Percentiles rank a stretch among this genome's conserved stretches.
phyloP scores from a whole-genome alignment of 2,888 invertebrate species.

The Gnatocerus cornutus region DNA sequence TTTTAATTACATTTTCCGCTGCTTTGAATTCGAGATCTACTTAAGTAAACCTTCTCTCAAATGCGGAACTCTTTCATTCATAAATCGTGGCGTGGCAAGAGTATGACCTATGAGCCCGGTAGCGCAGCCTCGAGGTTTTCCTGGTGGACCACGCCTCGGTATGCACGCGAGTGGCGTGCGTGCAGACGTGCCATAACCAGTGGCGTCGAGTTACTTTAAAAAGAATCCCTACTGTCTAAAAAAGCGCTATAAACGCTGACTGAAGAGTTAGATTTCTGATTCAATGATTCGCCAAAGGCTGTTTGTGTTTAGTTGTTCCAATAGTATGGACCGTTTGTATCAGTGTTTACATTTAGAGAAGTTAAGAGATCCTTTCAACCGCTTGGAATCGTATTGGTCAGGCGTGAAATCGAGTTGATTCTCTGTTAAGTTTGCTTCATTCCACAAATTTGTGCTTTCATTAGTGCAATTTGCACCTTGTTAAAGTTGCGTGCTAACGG shows the following conservation, averaged over 20 bases:
- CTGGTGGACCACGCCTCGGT: conserved; percentile 61
- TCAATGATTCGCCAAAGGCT: background rate
- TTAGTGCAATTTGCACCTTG: conserved; percentile 1
- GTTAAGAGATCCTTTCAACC: conserved; percentile 10
- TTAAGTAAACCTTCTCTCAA: conserved; percentile 4
- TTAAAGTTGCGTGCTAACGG: background rate
- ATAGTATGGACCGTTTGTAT: conserved; percentile 4
- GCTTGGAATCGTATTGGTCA: conserved; percentile 11
- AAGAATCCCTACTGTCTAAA: background rate
- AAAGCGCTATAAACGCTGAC: background rate
- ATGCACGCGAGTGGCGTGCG: conserved; percentile 55
- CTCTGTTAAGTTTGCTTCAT: background rate
- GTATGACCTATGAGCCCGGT: conserved; percentile 62
- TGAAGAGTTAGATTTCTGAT: conserved; percentile 1
- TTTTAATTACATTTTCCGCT: background rate
- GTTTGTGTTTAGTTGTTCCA: conserved; percentile 3
- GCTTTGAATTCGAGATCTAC: background rate
- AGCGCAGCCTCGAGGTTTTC: conserved; percentile 53
- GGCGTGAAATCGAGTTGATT: conserved; percentile 14
- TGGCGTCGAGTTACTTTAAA: background rate
- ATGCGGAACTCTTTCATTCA: conserved; percentile 32
- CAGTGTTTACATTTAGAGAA: background rate
- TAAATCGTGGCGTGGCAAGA: conserved; percentile 24
- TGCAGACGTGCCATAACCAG: conserved; percentile 21
- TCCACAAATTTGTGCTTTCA: conserved; percentile 9